phyloP scores from a whole-genome alignment of 2,797 vertebrate genomes.

The Tenualosa thibaudeaui region DNA sequence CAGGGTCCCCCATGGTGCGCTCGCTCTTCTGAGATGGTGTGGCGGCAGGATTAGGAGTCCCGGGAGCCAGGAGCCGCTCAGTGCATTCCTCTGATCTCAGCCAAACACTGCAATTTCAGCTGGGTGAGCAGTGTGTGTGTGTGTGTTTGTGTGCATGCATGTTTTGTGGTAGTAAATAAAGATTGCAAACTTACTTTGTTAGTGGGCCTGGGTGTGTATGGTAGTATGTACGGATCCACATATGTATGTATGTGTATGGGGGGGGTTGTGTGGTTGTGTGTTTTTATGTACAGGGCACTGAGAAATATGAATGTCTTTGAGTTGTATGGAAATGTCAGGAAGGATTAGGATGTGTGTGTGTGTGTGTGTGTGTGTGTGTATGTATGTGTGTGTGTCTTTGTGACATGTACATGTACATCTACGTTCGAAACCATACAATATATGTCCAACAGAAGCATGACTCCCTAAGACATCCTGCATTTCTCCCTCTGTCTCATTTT shows the following conservation, averaged over 20 bases:
- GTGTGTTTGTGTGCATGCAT: neutral
- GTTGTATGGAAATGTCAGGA: constrained; percentile 24
- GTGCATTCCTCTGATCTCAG: constrained; percentile 41
- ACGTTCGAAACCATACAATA: neutral
- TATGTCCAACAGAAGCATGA: neutral
- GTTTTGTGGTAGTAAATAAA: neutral
- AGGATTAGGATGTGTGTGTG: constrained; percentile 32
- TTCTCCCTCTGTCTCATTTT: neutral
- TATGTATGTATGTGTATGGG: neutral
- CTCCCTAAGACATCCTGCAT: neutral
- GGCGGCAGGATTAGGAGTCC: constrained; percentile 38
- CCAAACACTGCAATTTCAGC: neutral
- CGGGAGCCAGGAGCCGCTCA: neutral
- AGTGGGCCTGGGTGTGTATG: neutral
- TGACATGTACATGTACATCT: neutral
- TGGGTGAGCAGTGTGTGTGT: neutral
- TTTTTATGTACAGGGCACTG: neutral
- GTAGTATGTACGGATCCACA: neutral
- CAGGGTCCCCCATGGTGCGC: neutral
- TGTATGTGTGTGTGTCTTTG: constrained; percentile 1
- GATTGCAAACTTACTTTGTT: neutral
- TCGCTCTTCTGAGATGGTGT: neutral
- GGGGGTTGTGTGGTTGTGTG: neutral
- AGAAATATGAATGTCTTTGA: neutral
- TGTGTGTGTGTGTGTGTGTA: constrained; percentile 30